Evolutionary conservation across 1,140 invertebrate genomes (phyloP), one percentile per base, ranked within the genome.

Genomic region (Mya arenaria): DNA sequence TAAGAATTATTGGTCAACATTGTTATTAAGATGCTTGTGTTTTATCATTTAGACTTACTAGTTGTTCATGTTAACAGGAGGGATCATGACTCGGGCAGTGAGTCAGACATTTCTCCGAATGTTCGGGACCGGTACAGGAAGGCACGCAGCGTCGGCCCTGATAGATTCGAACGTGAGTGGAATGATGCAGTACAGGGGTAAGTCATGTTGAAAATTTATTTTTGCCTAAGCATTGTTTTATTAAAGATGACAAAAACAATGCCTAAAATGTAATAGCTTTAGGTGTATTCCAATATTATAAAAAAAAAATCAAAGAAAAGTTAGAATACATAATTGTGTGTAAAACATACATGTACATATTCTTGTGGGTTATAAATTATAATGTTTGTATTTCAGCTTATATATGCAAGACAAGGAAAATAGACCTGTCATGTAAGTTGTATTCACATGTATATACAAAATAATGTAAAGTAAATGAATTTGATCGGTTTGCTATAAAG

Each of bases 31-130:
- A 52, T 52, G 48, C 48, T 52, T 23, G 10, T 52, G 48, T 52
- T 52, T 8, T 1, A 65, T 34, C 19, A 23, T 19, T 23, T 23
- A 56, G 6, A 4, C n/a, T 65, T 8, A 32, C 19, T 10, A 19
- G 34, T 36, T 65, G 13, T 3, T 28, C 23, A 65, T 65, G 8
- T 32, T 65, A 34, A 15, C 62, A 89, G 86, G 36, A 81, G 83
- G 56, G 86, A 87, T 36, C 41, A 83, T 13, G 87, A 88, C 83
- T 87, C 86, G 65, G 88, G 87, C 41, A 89, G 88, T 83, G 88
- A 84, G 30, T 89, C 88, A 1, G 88, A 89, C 34, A 66, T 86
- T 2, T 87, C 88, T 0, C 68, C 68, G 2, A 73, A 52, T 19
- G 58, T 30, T 30, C 37, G 19, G 41, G 77, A 63, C 23, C 34